Base-by-base conservation (phyloP, 1,140 invertebrate species). In the Aphis craccivora region DNA sequence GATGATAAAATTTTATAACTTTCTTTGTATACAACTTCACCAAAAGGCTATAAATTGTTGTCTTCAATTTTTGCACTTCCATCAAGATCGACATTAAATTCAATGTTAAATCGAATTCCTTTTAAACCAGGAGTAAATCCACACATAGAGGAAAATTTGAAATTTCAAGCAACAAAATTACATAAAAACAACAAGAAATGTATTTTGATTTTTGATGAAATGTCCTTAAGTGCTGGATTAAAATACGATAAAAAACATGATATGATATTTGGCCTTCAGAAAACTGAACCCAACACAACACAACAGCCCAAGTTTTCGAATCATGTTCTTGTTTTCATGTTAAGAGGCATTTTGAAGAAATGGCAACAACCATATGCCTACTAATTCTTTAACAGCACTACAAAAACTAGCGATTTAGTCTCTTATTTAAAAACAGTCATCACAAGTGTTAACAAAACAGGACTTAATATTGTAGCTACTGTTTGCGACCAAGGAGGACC, bases 131-230 rank as follows among this genome's bases (percentile, higher is more conserved):
- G 87, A 53, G 35, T 89, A 53, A 89, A 89, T 53, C 5, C 8
- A 89, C 45, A 89, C n/a, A 89, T 35, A 35, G 30, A 51, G 14
- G 45, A 89, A 89, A 48, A 89, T 35, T 18, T 89, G 3, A 89
- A 53, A 53, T 35, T 14, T 5, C 40, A 45, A n/a, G 18, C n/a
- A 8, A 45, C 7, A 30, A 88, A 88, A 51, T 48, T 89, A 51
- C 9, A 89, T 14, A 53, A 89, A 2, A 35, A 2, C 2, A 37
- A 89, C 35, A 89, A 89, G 22, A 51, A 89, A 20, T 89, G 87
- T 53, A 89, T 53, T 35, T 51, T 89, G 18, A 51, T 89, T 20
- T 89, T 89, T 35, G 87, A 89, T 89, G 48, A 89, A 35, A 89
- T 88, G 45, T 35, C 48, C 14, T 89, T 89, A 53, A 51, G 45